Percentiles rank a stretch among this genome's conserved stretches.
These are phyloP conservation scores for Prietella phreatophila DNA, from an alignment of 2,113 vertebrate species.

Conservation along the genomic window DNA sequence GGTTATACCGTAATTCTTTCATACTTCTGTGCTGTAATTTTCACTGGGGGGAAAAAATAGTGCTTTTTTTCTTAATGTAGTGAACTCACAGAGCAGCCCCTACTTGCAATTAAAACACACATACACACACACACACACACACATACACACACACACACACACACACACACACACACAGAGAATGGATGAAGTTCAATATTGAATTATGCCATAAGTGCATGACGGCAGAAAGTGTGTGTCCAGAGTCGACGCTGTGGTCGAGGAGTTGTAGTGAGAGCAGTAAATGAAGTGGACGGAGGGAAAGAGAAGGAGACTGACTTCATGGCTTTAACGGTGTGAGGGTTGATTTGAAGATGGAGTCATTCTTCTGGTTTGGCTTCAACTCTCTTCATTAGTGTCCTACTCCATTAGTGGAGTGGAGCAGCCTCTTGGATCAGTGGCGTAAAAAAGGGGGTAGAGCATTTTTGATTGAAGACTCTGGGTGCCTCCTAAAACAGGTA, in stretches of 20 bases:
- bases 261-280: constrained; percentile 23
- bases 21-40: constrained; percentile 68
- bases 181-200: constrained; percentile 54
- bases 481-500: background rate
- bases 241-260: constrained; percentile 35
- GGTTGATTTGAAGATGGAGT: constrained; percentile 61
- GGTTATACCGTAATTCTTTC: constrained; percentile 73
- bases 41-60: constrained; percentile 63
- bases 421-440: constrained; percentile 15
- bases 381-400: constrained; percentile 63
- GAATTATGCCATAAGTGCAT: constrained; percentile 58
- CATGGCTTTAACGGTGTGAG: constrained; percentile 53
- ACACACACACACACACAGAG: background rate
- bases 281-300: constrained; percentile 32
- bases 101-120: constrained; percentile 40
- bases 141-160: background rate
- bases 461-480: background rate
- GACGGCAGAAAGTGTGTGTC: constrained; percentile 26
- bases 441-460: constrained; percentile 7
- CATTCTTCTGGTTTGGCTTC: constrained; percentile 64
- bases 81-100: constrained; percentile 53
- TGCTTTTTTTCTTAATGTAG: constrained; percentile 61
- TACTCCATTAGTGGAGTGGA: constrained; percentile 54
- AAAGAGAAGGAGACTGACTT: constrained; percentile 40
- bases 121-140: background rate